These are phyloP conservation scores for Sarcophaga bullata DNA, from an alignment of 1,140 invertebrate genomes.

Conservation along the genomic window DNA sequence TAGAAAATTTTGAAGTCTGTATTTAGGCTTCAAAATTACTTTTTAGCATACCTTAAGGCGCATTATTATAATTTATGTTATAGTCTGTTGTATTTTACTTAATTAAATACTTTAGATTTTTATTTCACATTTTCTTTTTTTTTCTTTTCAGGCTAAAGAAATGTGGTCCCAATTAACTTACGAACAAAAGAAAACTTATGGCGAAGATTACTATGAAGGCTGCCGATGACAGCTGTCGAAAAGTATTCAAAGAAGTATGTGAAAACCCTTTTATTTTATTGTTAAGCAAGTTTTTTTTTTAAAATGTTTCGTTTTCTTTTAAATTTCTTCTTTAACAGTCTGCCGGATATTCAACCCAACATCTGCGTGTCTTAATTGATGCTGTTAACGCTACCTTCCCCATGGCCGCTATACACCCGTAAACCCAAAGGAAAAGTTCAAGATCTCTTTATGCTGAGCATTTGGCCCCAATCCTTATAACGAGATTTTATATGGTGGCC, in stretches of 20 bases:
- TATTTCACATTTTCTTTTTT: neutral
- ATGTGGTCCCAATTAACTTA: constrained; percentile 82
- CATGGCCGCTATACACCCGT: constrained; percentile 82
- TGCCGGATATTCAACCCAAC: constrained; percentile 78
- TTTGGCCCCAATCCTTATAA: constrained; percentile 79
- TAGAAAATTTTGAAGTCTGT: too few species aligned
- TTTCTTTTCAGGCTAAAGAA: constrained; percentile 72
- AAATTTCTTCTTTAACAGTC: constrained; percentile 67
- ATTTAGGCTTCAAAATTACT: too few species aligned
- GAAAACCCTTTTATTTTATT: too few species aligned
- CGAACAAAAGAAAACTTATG: constrained; percentile 80
- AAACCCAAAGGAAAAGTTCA: constrained; percentile 79
- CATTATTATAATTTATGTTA: neutral
- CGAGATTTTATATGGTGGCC: constrained; percentile 69
- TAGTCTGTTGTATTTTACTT: constrained; percentile 22
- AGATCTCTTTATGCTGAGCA: constrained; percentile 80
- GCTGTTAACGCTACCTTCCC: constrained; percentile 83
- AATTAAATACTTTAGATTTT: constrained; percentile 51
- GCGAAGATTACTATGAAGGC: constrained; percentile 83
- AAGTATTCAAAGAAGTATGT: constrained; percentile 73
- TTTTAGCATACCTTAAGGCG: neutral
- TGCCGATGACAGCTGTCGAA: constrained; percentile 77
- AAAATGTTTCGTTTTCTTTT: too few species aligned
- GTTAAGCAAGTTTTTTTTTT: neutral
- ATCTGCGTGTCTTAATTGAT: constrained; percentile 76